phyloP scores from a whole-genome alignment of 2,113 vertebrate species.

The Tursiops truncatus region DNA sequence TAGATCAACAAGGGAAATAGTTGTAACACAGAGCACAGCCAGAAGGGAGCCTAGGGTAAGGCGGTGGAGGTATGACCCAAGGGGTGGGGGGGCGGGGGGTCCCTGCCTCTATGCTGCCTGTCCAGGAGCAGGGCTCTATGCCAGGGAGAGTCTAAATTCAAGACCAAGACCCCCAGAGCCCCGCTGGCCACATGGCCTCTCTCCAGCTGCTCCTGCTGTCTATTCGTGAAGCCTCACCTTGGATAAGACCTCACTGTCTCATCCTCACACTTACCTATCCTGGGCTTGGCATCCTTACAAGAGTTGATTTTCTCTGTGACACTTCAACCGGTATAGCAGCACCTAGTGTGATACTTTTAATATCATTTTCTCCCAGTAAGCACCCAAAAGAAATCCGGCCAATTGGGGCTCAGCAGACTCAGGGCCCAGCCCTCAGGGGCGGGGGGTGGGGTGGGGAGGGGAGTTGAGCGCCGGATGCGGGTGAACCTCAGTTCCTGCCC shows the following conservation, averaged over 20 bases:
- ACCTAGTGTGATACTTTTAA: background rate
- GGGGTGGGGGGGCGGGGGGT: background rate
- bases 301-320: background rate
- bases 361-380: background rate
- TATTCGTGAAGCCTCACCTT: background rate
- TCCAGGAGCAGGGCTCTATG: fast-evolving
- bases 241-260: background rate
- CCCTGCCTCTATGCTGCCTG: background rate
- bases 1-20: too few species aligned
- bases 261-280: fast-evolving
- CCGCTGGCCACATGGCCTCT: background rate
- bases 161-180: too few species aligned
- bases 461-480: background rate
- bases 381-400: background rate
- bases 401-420: background rate
- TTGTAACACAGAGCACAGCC: background rate
- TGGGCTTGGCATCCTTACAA: background rate
- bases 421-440: background rate
- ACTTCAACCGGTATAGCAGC: background rate
- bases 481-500: background rate
- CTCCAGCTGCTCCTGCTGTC: background rate
- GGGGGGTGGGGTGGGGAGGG: too few species aligned
- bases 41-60: background rate
- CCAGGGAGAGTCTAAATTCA: background rate
- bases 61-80: background rate